Percentiles rank a stretch among this genome's conserved stretches.
Evolutionary conservation across 2,113 vertebrate genomes (phyloP).

Genomic region (Petrocephalus zakoni): DNA sequence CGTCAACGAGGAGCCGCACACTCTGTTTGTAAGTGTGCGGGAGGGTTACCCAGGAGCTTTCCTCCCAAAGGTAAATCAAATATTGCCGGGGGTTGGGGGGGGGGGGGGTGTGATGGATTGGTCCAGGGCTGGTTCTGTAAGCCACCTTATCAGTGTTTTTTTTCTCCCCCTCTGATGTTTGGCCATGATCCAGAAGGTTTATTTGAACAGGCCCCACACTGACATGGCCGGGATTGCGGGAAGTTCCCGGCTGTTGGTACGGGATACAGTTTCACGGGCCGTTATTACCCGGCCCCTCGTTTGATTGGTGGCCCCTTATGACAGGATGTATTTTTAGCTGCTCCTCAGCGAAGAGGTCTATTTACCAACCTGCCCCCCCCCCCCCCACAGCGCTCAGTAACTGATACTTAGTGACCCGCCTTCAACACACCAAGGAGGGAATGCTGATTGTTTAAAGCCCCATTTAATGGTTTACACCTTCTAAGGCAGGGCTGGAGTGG

Average conservation of each 20-base stretch:
- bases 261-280: slow-evolving; percentile 44
- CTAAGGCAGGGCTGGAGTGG: neutral
- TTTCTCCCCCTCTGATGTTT: slow-evolving; percentile 43
- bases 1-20: slow-evolving; percentile 54
- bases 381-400: slow-evolving; percentile 43
- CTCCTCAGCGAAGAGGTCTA: slow-evolving; percentile 34
- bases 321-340: slow-evolving; percentile 38
- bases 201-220: slow-evolving; percentile 58
- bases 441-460: slow-evolving; percentile 18
- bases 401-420: slow-evolving; percentile 9
- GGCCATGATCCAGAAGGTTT: slow-evolving; percentile 57
- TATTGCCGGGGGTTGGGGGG: slow-evolving; percentile 46
- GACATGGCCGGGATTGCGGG: slow-evolving; percentile 55
- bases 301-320: slow-evolving; percentile 39
- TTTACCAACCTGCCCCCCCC: slow-evolving; percentile 36
- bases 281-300: slow-evolving; percentile 44
- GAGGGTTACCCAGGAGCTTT: slow-evolving; percentile 63
- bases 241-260: slow-evolving; percentile 52
- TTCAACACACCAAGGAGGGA: neutral
- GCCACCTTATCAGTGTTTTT: slow-evolving; percentile 60
- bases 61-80: slow-evolving; percentile 56
- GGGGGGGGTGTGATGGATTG: slow-evolving; percentile 57
- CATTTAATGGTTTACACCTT: slow-evolving; percentile 23
- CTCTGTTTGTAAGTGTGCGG: slow-evolving; percentile 57
- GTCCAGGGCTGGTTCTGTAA: slow-evolving; percentile 51